Evolutionary conservation across 92 coral and sea anemone species (phyloP).

Genomic region (Porites cylindrica): DNA sequence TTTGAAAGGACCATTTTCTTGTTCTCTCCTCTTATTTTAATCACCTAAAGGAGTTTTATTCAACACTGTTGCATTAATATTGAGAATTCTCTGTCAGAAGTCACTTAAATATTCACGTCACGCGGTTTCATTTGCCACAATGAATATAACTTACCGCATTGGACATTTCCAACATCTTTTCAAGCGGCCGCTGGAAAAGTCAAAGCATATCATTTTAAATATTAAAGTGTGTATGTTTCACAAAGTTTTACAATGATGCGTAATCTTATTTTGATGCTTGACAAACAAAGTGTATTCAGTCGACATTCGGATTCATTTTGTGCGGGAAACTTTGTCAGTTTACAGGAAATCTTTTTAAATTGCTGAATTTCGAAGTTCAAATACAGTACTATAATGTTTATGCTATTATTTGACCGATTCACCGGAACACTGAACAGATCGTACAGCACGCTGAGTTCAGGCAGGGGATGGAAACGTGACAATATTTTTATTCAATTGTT

Average conservation of each 20-base stretch:
- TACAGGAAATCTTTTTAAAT: background rate
- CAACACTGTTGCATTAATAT: constrained; percentile 28
- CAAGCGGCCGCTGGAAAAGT: background rate
- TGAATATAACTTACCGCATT: background rate
- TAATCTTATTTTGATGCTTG: background rate
- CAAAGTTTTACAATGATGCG: background rate
- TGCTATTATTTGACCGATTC: no score
- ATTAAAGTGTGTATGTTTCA: background rate
- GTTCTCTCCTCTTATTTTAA: background rate
- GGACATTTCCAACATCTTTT: background rate
- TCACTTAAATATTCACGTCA: constrained; percentile 23
- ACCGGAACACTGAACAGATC: no score
- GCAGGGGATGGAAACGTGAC: no score
- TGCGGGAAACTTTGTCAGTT: background rate
- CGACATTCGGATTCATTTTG: background rate
- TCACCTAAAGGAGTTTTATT: constrained; percentile 32
- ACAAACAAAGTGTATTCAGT: no score
- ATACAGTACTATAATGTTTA: no score
- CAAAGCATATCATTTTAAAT: background rate
- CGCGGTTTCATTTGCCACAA: background rate
- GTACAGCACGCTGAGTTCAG: no score
- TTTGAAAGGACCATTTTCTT: background rate
- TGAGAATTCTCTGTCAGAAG: constrained; percentile 26
- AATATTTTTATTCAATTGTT: background rate
- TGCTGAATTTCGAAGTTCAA: no score